Base-by-base conservation (phyloP, 2,113 vertebrate species). In the Typhlomys cinereus region DNA sequence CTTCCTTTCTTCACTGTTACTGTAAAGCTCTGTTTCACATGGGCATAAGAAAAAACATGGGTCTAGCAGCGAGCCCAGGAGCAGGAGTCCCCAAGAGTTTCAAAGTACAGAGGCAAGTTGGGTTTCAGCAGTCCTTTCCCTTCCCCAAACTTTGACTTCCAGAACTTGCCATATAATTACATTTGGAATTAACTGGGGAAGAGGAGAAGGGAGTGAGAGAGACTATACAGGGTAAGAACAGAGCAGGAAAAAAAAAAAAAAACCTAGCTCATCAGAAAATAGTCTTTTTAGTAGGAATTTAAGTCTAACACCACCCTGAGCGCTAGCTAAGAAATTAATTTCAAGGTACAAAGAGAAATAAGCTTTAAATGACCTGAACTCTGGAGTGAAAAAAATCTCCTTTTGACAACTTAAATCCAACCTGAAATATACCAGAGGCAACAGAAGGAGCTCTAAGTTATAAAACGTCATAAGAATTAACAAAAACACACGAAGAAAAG, bases 391-490 rank as follows among this genome's bases (percentile, higher is more conserved):
- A 94, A 95, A 90, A 93, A 94, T 81, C 57, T 31, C 67, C 86
- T 91, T 93, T 88, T 87, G 46, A 94, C 82, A 92, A 85, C 76
- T 92, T 88, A 85, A 81, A 93, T 90, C 73, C 76, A 80, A 25
- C 78, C 71, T 83, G 84, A 92, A 94, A 93, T 89, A 94, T 66
- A 85, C 41, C 88, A 94, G 69, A 96, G 54, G 57, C 78, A 91
- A 84, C 85, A 95, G 85, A 97, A 95, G 92, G 79, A 90, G n/a
- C 62, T 34, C 74, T 79, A 94, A 93, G 61, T 90, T 91, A 92
- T 73, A 71, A 71, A 93, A 84, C 90, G 93, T 94, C 92, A 95
- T 78, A 93, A 93, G 83, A 95, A 93, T 93, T 95, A 95, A 90
- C 90, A 95, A 95, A 96, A 92, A 92, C 93, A 94, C 73, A 93